These are phyloP conservation scores for Steinernema khuongi DNA, from an alignment of 1,140 invertebrate genomes.

Conservation along the genomic window DNA sequence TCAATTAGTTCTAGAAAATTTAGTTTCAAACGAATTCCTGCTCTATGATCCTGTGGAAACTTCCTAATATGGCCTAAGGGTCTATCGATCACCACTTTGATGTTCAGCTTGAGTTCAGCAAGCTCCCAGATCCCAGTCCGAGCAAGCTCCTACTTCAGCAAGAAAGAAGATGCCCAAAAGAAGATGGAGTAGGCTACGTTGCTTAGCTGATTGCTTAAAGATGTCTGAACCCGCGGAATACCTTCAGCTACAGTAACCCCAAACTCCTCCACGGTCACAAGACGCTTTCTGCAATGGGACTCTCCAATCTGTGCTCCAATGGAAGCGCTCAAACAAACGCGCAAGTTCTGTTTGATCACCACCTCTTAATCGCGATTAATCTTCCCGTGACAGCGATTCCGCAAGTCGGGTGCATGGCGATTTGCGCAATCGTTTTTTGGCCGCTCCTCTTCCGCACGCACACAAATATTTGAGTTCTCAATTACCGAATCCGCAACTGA, in stretches of 20 bases:
- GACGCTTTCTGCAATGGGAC: not conserved
- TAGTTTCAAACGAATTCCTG: too few species aligned
- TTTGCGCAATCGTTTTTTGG: not conserved
- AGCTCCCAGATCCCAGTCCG: too few species aligned
- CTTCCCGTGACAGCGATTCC: constrained; percentile 6
- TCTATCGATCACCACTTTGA: too few species aligned
- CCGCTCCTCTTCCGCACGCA: not conserved
- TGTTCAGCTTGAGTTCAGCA: too few species aligned
- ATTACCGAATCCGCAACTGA: not conserved
- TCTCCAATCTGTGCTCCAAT: not conserved
- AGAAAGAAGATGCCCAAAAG: too few species aligned
- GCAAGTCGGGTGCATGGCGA: not conserved
- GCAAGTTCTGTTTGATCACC: not conserved
- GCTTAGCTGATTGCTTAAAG: too few species aligned
- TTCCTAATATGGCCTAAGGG: too few species aligned
- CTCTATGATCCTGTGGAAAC: too few species aligned
- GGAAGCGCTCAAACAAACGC: not conserved
- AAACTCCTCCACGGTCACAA: not conserved
- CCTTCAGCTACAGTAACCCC: not conserved
- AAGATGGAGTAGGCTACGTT: too few species aligned
- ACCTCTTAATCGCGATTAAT: not conserved
- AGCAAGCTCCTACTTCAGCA: too few species aligned
- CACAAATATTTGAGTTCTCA: constrained; percentile 4
- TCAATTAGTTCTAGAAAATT: too few species aligned
- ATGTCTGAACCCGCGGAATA: too few species aligned